Evolutionary conservation across 2,797 vertebrate species (phyloP).

Genomic region (Pristis pectinata): DNA sequence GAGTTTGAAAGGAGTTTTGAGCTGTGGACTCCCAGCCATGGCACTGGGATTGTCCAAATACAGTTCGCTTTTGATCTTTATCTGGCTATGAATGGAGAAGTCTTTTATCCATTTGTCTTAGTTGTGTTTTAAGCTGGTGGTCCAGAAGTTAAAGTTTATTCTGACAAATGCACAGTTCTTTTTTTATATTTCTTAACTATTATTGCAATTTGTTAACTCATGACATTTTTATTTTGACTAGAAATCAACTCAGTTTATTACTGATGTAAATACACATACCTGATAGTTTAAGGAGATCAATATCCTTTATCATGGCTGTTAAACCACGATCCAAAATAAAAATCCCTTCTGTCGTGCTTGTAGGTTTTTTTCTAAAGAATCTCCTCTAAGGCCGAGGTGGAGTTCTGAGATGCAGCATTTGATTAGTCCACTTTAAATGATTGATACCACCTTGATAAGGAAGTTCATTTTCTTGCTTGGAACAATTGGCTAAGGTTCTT

Average conservation of each 20-base stretch:
- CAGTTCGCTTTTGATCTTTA: conserved; percentile 36
- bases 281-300: background rate
- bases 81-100: conserved; percentile 14
- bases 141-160: background rate
- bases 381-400: background rate
- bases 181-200: background rate
- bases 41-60: conserved; percentile 24
- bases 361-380: background rate
- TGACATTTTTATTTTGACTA: background rate
- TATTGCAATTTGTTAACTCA: background rate
- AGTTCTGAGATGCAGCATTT: background rate
- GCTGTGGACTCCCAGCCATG: conserved; percentile 14
- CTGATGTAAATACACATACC: background rate
- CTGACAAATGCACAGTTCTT: background rate
- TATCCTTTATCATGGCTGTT: background rate
- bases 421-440: background rate
- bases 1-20: conserved; percentile 24
- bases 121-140: background rate
- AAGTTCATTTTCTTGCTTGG: background rate
- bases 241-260: background rate
- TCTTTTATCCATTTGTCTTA: background rate
- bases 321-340: background rate
- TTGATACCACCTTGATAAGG: background rate
- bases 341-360: background rate
- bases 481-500: background rate